phyloP scores from a whole-genome alignment of 2,888 invertebrate species.

The Tigriopus californicus region DNA sequence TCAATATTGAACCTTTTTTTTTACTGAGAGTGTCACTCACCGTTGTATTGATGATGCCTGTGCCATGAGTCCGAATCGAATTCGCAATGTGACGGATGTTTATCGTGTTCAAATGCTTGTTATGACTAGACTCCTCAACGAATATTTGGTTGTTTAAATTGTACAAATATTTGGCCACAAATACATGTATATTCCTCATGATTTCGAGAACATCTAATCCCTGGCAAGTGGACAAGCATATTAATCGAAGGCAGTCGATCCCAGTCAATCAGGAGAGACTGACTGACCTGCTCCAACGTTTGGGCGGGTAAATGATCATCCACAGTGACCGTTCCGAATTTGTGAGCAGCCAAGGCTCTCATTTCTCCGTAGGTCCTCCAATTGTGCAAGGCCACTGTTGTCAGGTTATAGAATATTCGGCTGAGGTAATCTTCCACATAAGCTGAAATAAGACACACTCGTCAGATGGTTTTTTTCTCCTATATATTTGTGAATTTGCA shows the following conservation, averaged over 20 bases:
- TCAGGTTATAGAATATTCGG: constrained; percentile 86
- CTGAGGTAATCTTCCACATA: constrained; percentile 76
- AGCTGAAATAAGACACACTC: constrained; percentile 22
- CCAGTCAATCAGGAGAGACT: constrained; percentile 23
- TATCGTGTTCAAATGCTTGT: constrained; percentile 84
- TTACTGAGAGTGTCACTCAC: constrained; percentile 26
- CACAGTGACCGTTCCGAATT: constrained; percentile 53
- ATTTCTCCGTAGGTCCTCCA: constrained; percentile 96
- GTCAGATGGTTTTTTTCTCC: not conserved
- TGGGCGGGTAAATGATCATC: constrained; percentile 88
- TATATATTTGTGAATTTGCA: too few relatives aligned
- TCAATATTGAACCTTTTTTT: too few relatives aligned
- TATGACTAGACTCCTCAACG: constrained; percentile 71
- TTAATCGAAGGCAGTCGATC: not conserved
- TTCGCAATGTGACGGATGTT: constrained; percentile 88
- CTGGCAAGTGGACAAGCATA: constrained; percentile 24
- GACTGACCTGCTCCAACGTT: constrained; percentile 79
- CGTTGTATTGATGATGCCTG: constrained; percentile 86
- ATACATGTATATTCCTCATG: constrained; percentile 85
- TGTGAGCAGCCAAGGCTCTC: constrained; percentile 71
- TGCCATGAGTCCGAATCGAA: constrained; percentile 88
- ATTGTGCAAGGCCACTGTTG: constrained; percentile 88
- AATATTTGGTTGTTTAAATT: constrained; percentile 93
- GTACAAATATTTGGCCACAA: constrained; percentile 80
- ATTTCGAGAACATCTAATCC: constrained; percentile 91